Conservation (phyloP, 1,140 invertebrate genomes). For the Leptinotarsa defecta region DNA sequence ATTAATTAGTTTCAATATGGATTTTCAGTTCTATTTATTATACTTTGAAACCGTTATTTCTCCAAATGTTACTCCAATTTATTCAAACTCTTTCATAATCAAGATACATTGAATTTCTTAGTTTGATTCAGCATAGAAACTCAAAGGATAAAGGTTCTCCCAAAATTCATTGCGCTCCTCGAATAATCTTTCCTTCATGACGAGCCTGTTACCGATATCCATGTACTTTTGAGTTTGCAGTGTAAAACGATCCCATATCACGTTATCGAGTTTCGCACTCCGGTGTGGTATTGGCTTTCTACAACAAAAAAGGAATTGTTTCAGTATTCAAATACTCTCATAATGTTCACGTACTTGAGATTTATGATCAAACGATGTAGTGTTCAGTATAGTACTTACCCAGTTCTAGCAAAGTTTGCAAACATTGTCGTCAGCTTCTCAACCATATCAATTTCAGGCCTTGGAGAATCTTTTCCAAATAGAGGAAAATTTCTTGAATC, state of each 20-base stretch:
- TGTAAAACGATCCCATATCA: conserved; percentile 62
- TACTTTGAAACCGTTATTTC: no score
- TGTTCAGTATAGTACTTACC: conserved; percentile 49
- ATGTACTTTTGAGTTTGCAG: conserved; percentile 59
- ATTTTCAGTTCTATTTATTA: no score
- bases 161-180: conserved; percentile 62
- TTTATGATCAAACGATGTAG: neutral
- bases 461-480: conserved; percentile 58
- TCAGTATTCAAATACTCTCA: no score
- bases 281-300: conserved; percentile 55
- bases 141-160: conserved; percentile 62
- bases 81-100: no score
- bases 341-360: neutral
- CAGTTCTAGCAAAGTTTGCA: conserved; percentile 60
- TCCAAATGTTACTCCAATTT: no score
- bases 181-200: conserved; percentile 57
- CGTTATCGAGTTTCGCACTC: conserved; percentile 50
- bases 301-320: neutral
- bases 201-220: conserved; percentile 58
- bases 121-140: neutral
- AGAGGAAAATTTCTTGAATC: conserved; percentile 56
- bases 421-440: conserved; percentile 60
- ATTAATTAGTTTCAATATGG: no score
- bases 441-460: conserved; percentile 57
- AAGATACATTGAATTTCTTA: no score